A percentile compares a stretch with the other conserved stretches of the same genome.
Conservation (phyloP, 2,888 invertebrate genomes). For the Microchrysa polita region DNA sequence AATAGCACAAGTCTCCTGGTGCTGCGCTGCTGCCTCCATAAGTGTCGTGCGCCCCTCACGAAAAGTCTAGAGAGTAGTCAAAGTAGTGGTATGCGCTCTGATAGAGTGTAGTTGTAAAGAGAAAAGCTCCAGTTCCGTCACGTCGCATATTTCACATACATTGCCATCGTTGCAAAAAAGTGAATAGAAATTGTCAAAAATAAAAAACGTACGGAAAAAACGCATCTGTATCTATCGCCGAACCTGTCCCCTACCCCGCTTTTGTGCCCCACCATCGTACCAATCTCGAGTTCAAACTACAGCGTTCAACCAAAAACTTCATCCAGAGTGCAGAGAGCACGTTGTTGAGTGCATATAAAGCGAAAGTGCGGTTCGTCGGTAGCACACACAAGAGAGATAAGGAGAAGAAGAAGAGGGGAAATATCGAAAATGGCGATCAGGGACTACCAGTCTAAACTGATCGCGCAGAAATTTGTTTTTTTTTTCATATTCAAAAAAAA, state of each 20-base stretch:
- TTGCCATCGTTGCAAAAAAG: neutral
- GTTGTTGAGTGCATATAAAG: neutral
- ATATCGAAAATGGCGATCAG: no score
- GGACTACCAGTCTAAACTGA: no score
- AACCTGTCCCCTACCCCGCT: neutral
- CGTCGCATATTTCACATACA: neutral
- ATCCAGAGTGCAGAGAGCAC: neutral
- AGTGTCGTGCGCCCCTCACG: neutral
- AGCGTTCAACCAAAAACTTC: neutral
- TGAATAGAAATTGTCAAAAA: slow-evolving; percentile 3
- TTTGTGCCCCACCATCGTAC: no score
- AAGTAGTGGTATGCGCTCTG: neutral
- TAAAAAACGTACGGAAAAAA: slow-evolving; percentile 45
- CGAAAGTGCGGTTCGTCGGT: no score
- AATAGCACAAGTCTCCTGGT: slow-evolving; percentile 16
- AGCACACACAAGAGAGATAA: no score
- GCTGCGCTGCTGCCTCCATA: no score
- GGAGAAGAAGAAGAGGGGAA: no score
- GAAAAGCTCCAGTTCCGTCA: neutral
- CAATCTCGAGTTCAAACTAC: neutral
- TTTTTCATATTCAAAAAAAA: neutral
- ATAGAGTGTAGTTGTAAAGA: neutral
- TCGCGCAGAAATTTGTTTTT: neutral
- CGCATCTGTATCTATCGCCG: slow-evolving; percentile 19
- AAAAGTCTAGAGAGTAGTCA: slow-evolving; percentile 6